phyloP scores from a whole-genome alignment of 2,113 vertebrate species.

The Pluvialis apricaria region DNA sequence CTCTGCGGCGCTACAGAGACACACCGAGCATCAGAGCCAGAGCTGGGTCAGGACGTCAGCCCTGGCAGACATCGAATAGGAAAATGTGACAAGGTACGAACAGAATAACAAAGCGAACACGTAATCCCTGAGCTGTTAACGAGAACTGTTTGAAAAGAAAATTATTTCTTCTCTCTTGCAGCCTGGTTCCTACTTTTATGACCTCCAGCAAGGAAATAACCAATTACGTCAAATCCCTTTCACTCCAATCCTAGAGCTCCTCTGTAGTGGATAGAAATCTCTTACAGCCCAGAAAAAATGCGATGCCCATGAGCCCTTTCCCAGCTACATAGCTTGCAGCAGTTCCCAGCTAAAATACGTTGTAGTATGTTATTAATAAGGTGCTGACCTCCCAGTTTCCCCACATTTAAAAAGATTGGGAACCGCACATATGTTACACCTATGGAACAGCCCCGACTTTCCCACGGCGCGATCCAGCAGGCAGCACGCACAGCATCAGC shows the following conservation, averaged over 20 bases:
- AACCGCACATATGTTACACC: no score
- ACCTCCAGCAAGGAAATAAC: not conserved
- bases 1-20: not conserved
- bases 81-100: not conserved
- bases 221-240: not conserved
- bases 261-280: not conserved
- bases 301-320: not conserved
- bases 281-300: not conserved
- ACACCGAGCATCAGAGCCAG: fast-evolving
- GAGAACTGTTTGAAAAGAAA: not conserved
- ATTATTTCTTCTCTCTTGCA: not conserved
- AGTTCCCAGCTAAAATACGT: no score
- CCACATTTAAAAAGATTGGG: not conserved
- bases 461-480: not conserved
- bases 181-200: not conserved
- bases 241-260: not conserved
- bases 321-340: not conserved
- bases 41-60: not conserved
- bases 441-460: fast-evolving
- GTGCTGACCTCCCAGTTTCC: not conserved
- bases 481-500: not conserved
- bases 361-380: no score
- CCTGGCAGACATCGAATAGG: not conserved
- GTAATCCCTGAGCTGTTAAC: not conserved
- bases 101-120: not conserved